Conservation (phyloP, 1,140 invertebrate genomes). For the Lordiphosa collinella region DNA sequence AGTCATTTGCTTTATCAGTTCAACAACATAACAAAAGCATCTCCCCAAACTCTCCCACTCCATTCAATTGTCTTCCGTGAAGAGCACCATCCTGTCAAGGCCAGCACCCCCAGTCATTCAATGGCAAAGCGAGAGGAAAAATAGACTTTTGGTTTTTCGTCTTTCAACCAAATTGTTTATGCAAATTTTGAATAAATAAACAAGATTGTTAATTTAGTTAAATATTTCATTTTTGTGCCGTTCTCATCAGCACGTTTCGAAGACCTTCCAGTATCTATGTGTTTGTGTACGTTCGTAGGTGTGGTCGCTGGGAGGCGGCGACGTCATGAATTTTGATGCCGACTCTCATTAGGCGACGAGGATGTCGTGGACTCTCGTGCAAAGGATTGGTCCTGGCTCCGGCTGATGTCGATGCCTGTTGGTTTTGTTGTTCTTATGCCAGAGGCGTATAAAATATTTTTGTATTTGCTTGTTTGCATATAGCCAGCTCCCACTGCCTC, state of each 20-base stretch:
- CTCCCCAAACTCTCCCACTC: background rate
- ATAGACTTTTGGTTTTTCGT: slow-evolving; percentile 78
- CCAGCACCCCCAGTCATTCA: background rate
- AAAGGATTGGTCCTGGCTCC: slow-evolving; percentile 52
- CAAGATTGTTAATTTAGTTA: slow-evolving; percentile 78
- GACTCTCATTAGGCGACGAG: slow-evolving; percentile 65
- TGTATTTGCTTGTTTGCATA: slow-evolving; percentile 65
- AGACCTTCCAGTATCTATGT: slow-evolving; percentile 30
- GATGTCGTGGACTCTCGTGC: slow-evolving; percentile 32
- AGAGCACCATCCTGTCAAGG: slow-evolving; percentile 18
- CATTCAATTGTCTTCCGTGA: background rate
- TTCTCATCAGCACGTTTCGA: slow-evolving; percentile 68
- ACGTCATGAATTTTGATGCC: slow-evolving; percentile 73
- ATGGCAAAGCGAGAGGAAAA: slow-evolving; percentile 9
- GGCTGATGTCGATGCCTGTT: slow-evolving; percentile 34
- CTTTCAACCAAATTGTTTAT: slow-evolving; percentile 76
- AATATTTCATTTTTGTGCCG: slow-evolving; percentile 78
- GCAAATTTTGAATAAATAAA: slow-evolving; percentile 78
- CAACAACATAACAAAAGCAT: slow-evolving; percentile 14
- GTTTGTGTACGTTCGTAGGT: slow-evolving; percentile 51
- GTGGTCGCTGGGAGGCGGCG: slow-evolving; percentile 30
- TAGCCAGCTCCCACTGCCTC: slow-evolving; percentile 6
- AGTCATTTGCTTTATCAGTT: slow-evolving; percentile 26
- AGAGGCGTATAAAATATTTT: slow-evolving; percentile 67
- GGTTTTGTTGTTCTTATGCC: slow-evolving; percentile 37